These are phyloP conservation scores for Tridacna gigas DNA, from an alignment of 2,888 invertebrate genomes.

Conservation along the genomic window DNA sequence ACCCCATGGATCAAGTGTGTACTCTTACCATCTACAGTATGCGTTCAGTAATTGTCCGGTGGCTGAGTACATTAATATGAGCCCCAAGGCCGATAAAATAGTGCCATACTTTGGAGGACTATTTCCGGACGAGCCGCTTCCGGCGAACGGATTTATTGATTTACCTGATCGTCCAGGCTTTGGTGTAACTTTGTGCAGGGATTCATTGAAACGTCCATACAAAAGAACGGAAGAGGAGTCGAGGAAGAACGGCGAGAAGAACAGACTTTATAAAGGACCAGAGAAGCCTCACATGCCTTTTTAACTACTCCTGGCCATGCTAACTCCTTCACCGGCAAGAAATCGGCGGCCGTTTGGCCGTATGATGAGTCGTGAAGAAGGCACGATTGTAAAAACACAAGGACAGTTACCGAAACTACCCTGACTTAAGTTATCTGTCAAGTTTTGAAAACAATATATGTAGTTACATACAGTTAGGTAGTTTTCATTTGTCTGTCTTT, in stretches of 20 bases:
- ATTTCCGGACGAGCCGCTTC: slow-evolving; percentile 82
- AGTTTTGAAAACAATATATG: no score
- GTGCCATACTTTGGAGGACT: slow-evolving; percentile 82
- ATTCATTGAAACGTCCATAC: slow-evolving; percentile 77
- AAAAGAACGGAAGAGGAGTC: slow-evolving; percentile 73
- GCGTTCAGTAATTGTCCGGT: slow-evolving; percentile 82
- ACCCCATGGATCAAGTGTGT: slow-evolving; percentile 83
- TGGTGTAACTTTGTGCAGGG: slow-evolving; percentile 79
- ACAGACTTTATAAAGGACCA: slow-evolving; percentile 68
- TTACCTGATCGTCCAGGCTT: slow-evolving; percentile 82
- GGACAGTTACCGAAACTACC: no score
- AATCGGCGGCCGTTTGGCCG: no score
- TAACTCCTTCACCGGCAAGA: no score
- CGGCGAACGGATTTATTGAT: slow-evolving; percentile 80
- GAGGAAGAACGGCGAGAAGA: slow-evolving; percentile 71
- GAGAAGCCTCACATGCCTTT: slow-evolving; percentile 75
- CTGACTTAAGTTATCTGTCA: no score
- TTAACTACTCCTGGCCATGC: slow-evolving; percentile 32
- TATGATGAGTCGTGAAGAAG: no score
- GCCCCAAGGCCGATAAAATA: slow-evolving; percentile 78
- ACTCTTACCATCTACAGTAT: slow-evolving; percentile 83
- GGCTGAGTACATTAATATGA: slow-evolving; percentile 82
- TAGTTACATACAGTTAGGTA: no score
- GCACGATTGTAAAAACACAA: no score
- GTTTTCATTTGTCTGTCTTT: no score